Evolutionary conservation across 2,888 invertebrate genomes (phyloP).

Genomic region (Scaptomyza reducta): DNA sequence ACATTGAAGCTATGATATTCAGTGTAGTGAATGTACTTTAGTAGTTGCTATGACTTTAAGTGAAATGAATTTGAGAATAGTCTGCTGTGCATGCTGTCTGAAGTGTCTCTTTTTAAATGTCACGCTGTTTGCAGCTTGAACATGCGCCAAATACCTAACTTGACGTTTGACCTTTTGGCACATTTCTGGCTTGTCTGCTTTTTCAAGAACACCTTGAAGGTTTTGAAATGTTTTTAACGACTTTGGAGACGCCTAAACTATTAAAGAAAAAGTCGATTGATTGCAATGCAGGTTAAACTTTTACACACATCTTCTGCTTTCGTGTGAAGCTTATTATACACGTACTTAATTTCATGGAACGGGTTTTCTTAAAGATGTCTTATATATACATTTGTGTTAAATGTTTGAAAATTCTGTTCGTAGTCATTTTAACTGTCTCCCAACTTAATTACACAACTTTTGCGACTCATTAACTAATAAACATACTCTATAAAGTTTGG

Average conservation of each 20-base stretch:
- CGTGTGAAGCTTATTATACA: neutral
- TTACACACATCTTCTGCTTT: neutral
- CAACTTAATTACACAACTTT: too few species aligned
- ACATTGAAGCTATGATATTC: neutral
- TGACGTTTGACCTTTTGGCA: conserved; percentile 10
- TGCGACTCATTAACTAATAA: too few species aligned
- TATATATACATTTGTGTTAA: too few species aligned
- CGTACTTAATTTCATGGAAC: too few species aligned
- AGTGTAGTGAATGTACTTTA: neutral
- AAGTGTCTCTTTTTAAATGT: conserved; percentile 5
- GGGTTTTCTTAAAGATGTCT: too few species aligned
- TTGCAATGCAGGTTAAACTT: neutral
- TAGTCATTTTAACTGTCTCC: too few species aligned
- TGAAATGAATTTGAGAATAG: neutral
- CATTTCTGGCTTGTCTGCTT: neutral
- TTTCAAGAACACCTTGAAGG: neutral
- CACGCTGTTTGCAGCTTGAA: neutral
- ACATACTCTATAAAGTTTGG: too few species aligned
- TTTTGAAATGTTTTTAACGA: neutral
- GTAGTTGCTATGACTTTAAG: neutral
- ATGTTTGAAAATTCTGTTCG: too few species aligned
- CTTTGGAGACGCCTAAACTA: neutral
- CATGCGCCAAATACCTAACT: neutral
- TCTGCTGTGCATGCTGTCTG: neutral
- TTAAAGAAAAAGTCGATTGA: neutral